Percentiles rank a stretch among this genome's conserved stretches.
phyloP scores from a whole-genome alignment of 2,797 vertebrate species.

The Esox lucius region DNA sequence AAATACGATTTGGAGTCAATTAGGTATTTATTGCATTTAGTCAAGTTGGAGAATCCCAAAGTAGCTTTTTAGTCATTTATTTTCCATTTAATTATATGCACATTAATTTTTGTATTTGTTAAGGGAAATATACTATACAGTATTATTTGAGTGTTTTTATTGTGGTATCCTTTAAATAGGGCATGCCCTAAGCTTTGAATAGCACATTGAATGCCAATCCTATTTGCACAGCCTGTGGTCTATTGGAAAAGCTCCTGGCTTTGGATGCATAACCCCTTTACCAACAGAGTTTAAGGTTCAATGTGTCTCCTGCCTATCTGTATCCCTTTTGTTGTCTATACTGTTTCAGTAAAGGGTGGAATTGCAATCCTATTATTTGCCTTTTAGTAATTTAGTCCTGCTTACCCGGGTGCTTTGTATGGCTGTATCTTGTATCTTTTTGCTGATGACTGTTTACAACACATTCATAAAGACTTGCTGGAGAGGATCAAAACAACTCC shows the following conservation, averaged over 20 bases:
- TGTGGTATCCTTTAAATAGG: not conserved
- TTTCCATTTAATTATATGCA: not conserved
- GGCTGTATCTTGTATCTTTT: conserved; percentile 10
- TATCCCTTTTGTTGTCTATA: too few species aligned
- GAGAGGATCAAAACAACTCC: too few species aligned
- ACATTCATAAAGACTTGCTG: conserved; percentile 1
- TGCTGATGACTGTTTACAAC: not conserved
- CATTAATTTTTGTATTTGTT: not conserved
- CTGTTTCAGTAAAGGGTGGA: too few species aligned
- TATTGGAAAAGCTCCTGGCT: too few species aligned
- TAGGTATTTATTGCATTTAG: not conserved
- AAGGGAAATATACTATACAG: not conserved
- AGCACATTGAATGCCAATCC: not conserved
- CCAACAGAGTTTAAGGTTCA: too few species aligned
- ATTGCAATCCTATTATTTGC: not conserved
- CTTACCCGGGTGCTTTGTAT: not conserved
- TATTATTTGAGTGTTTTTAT: not conserved
- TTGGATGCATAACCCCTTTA: too few species aligned
- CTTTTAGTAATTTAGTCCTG: not conserved
- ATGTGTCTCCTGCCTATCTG: too few species aligned
- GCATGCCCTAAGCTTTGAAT: not conserved
- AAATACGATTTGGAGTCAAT: conserved; percentile 12
- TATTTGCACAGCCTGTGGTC: not conserved
- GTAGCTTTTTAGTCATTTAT: not conserved
- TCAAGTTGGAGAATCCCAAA: not conserved